phyloP scores from a whole-genome alignment of 2,888 invertebrate species.

The Amiota mariae region DNA sequence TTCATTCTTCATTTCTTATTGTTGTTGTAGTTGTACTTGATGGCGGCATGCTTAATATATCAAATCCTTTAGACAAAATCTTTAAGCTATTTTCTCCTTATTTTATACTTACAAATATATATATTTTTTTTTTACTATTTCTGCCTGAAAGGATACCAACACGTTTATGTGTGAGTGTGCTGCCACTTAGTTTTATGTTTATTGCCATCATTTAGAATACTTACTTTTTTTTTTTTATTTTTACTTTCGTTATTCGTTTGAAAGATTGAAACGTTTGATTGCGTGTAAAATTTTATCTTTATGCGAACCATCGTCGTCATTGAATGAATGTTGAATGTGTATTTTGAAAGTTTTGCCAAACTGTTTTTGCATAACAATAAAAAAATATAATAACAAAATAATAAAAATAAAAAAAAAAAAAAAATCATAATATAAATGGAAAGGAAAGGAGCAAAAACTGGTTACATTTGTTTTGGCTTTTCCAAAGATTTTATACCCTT shows the following conservation, averaged over 20 bases:
- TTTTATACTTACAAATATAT: too few relatives aligned
- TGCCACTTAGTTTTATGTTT: slow-evolving; percentile 13
- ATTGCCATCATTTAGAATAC: slow-evolving; percentile 17
- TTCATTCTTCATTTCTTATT: too few relatives aligned
- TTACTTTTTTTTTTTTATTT: background rate
- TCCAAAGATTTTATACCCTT: too few relatives aligned
- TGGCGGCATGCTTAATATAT: too few relatives aligned
- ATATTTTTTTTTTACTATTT: too few relatives aligned
- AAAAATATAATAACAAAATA: background rate
- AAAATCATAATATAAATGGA: slow-evolving; percentile 15
- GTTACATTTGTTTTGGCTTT: too few relatives aligned
- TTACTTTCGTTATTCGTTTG: background rate
- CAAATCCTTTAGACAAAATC: too few relatives aligned
- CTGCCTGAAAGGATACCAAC: too few relatives aligned
- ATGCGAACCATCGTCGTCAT: background rate
- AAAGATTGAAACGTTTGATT: slow-evolving; percentile 23
- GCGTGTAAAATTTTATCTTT: slow-evolving; percentile 30
- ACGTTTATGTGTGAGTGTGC: too few relatives aligned
- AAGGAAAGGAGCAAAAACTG: background rate
- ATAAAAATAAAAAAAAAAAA: slow-evolving; percentile 45
- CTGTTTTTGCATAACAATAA: slow-evolving; percentile 45
- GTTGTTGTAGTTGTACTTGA: too few relatives aligned
- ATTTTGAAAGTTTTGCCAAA: background rate
- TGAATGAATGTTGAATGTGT: background rate
- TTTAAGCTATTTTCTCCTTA: too few relatives aligned